Evolutionary conservation across 1,140 invertebrate genomes (phyloP), one percentile per base, ranked within the genome.

Genomic region (Panagrolaimus sp.): DNA sequence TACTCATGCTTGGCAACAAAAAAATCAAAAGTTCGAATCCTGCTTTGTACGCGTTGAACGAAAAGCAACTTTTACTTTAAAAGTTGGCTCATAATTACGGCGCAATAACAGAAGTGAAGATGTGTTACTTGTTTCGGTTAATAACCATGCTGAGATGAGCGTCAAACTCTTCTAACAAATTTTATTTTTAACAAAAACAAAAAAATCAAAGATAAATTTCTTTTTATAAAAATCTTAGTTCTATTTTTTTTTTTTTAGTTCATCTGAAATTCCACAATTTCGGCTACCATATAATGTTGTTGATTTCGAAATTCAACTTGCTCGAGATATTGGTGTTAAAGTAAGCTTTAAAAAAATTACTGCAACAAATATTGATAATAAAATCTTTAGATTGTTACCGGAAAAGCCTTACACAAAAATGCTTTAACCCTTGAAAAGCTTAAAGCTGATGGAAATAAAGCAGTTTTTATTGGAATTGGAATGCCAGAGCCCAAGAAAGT

Each of bases 181-280:
- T 68, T 46, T 14, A 48, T 61, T 51, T 31, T 51, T 9, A 5
- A 16, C 57, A 44, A 45, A 65, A 23, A 38, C 31, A 38, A 38
- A 38, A 38, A 38, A 38, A 7, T 38, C 7, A 7, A 38, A 38
- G 7, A 38, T 38, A 38, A 38, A 38, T 38, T 38, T 38, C 2
- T 38, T 38, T 38, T n/a, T 47, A 69, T 4, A 38, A 38, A 38
- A n/a, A n/a, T n/a, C n/a, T n/a, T n/a, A n/a, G n/a, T n/a, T n/a
- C n/a, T n/a, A n/a, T n/a, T n/a, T n/a, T 38, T 57, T 65, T 20
- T 57, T 67, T 77, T 87, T 75, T 79, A 94, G 92, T 82, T 89
- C 92, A 0, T 89, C 92, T 0, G 95, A 98, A 84, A 98, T 98
- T 75, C 95, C 95, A 0, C 93, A 98, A 82, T 98, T 92, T 83